Evolutionary conservation across 2,888 invertebrate genomes (phyloP).

Genomic region (Oscheius sp.): DNA sequence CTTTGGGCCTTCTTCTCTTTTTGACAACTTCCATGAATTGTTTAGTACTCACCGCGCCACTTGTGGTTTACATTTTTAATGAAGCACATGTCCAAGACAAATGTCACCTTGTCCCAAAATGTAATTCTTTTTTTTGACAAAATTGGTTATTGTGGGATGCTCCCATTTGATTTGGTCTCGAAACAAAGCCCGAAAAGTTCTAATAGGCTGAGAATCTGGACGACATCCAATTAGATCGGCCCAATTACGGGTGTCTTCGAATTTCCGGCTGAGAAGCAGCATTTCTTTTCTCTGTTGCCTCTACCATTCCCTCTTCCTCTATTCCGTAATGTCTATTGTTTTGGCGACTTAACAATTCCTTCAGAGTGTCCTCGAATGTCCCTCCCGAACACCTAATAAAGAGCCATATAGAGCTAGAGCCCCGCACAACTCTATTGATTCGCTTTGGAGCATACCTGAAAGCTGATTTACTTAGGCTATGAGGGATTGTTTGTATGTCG

Average conservation of each 20-base stretch:
- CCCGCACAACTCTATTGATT: conserved; percentile 9
- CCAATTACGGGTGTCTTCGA: neutral
- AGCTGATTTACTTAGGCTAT: conserved; percentile 13
- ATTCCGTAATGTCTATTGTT: too few species aligned
- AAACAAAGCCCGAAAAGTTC: too few species aligned
- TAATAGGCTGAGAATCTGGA: too few species aligned
- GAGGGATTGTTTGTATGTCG: neutral
- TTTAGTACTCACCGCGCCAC: conserved; percentile 4
- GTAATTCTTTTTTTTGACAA: neutral
- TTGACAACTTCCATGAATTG: conserved; percentile 6
- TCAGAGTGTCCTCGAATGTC: conserved; percentile 4
- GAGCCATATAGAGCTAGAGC: conserved; percentile 18
- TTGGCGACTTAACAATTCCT: neutral
- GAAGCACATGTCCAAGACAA: neutral
- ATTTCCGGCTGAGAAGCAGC: neutral
- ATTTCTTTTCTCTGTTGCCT: neutral
- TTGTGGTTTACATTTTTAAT: conserved; percentile 21
- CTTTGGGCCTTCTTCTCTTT: neutral
- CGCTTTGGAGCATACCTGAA: conserved; percentile 19
- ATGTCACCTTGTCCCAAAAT: neutral
- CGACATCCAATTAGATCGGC: too few species aligned
- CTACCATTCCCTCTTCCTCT: neutral
- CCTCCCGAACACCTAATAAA: conserved; percentile 19
- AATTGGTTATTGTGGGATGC: too few species aligned
- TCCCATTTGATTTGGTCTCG: too few species aligned